phyloP scores from a whole-genome alignment of 1,140 invertebrate species.

The Drosophila rufa region DNA sequence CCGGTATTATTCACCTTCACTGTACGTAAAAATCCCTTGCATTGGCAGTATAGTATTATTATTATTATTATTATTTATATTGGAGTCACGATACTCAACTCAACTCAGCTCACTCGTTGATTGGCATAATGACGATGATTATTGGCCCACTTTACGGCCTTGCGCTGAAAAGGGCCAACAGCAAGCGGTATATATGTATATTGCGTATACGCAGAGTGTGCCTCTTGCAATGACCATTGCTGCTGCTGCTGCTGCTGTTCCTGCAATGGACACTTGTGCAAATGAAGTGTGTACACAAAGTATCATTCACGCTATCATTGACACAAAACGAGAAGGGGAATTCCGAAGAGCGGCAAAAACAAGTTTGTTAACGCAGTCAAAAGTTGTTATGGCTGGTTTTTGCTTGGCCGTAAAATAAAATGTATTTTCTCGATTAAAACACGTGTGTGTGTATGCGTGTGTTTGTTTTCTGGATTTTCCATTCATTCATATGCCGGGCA shows the following conservation, averaged over 20 bases:
- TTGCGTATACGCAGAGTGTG: slow-evolving; percentile 63
- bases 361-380: slow-evolving; percentile 51
- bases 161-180: slow-evolving; percentile 5
- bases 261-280: slow-evolving; percentile 38
- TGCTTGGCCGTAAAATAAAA: slow-evolving; percentile 18
- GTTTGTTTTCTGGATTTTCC: slow-evolving; percentile 4
- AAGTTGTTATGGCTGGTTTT: slow-evolving; percentile 8
- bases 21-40: not conserved
- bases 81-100: not conserved
- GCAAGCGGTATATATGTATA: slow-evolving; percentile 1
- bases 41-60: slow-evolving; percentile 17
- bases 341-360: slow-evolving; percentile 36
- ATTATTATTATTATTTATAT: slow-evolving; percentile 1
- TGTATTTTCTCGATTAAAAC: slow-evolving; percentile 30
- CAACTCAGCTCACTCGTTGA: slow-evolving; percentile 9
- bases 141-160: slow-evolving; percentile 30
- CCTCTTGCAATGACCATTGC: slow-evolving; percentile 39
- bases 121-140: slow-evolving; percentile 46
- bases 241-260: not conserved
- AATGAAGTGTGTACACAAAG: slow-evolving; percentile 60
- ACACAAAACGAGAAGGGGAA: slow-evolving; percentile 51
- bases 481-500: slow-evolving; percentile 17
- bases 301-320: slow-evolving; percentile 78
- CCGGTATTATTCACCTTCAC: slow-evolving; percentile 1
- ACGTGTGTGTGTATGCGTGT: not conserved